Base-by-base conservation (phyloP, 2,888 invertebrate species). In the Ariolimax columbianus region DNA sequence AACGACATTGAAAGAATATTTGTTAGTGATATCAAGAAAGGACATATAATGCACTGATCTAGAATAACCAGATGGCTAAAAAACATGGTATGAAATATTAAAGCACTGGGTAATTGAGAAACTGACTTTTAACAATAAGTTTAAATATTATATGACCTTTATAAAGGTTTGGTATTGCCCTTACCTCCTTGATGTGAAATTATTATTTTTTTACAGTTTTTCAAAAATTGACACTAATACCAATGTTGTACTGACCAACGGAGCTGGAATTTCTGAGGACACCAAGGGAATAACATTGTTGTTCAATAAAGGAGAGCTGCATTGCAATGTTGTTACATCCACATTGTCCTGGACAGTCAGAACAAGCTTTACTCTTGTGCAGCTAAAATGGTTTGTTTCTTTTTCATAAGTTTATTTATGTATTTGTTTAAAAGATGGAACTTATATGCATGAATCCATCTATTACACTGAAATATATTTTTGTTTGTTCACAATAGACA, bases 211-310 rank as follows among this genome's bases (percentile, higher is more conserved):
- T 33, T 36, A 38, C 81, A 81, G 81, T 23, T 51, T 81, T 68
- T 70, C 72, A 14, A 33, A 47, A 17, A 14, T 81, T 7, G 70
- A 81, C 36, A 33, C 30, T 19, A 43, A 40, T 30, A n/a, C 23
- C 17, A 38, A 70, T 33, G 14, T 51, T 33, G 72, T 81, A 2
- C 17, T 81, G 3, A 70, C 81, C 47, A 81, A 51, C 33, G 81
- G 72, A 30, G 81, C 47, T 30, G 78, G 19, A 6, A 17, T 47
- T 47, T 47, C 70, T 23, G 2, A 26, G 14, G 43, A 30, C 1
- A 26, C 38, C 70, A 68, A 43, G 66, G 81, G 81, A 17, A 70
- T 81, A 4, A 36, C 47, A 6, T 26, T 81, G 47, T 47, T 81
- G 4, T 81, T 70, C 72, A 38, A 51, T 17, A 17, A 47, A 33